Conservation (phyloP, 2,113 vertebrate species). For the Hirundichthys speculiger region DNA sequence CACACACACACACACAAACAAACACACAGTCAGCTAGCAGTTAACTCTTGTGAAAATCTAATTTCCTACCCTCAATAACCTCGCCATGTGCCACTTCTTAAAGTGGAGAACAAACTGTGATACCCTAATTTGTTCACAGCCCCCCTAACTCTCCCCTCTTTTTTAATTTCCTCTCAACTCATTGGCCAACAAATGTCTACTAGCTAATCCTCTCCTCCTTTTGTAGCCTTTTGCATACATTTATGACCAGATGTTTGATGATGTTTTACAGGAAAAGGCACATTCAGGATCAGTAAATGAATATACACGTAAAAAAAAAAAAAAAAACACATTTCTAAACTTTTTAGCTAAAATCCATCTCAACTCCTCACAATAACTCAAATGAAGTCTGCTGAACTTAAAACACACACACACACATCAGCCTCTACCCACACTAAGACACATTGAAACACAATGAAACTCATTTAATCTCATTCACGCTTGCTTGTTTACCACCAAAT, state of each 20-base stretch:
- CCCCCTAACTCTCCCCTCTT: background rate
- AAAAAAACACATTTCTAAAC: too few species aligned
- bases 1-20: constrained; percentile 20
- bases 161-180: constrained; percentile 53
- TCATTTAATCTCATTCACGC: constrained; percentile 43
- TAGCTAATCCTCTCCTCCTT: constrained; percentile 33
- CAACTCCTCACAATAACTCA: too few species aligned
- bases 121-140: constrained; percentile 60
- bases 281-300: background rate
- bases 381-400: background rate
- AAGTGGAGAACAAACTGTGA: constrained; percentile 48
- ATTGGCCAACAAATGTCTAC: constrained; percentile 40
- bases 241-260: background rate
- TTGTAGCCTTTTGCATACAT: constrained; percentile 9
- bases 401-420: background rate
- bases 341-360: too few species aligned
- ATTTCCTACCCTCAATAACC: constrained; percentile 60
- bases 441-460: constrained; percentile 26
- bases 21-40: constrained; percentile 39
- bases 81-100: constrained; percentile 57
- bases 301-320: too few species aligned
- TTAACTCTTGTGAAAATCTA: constrained; percentile 63
- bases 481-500: constrained; percentile 48
- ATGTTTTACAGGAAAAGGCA: background rate
- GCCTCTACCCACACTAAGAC: too few species aligned